Evolutionary conservation across 2,113 vertebrate genomes (phyloP), one percentile per base, ranked within the genome.

Genomic region (Aplodontia rufa): DNA sequence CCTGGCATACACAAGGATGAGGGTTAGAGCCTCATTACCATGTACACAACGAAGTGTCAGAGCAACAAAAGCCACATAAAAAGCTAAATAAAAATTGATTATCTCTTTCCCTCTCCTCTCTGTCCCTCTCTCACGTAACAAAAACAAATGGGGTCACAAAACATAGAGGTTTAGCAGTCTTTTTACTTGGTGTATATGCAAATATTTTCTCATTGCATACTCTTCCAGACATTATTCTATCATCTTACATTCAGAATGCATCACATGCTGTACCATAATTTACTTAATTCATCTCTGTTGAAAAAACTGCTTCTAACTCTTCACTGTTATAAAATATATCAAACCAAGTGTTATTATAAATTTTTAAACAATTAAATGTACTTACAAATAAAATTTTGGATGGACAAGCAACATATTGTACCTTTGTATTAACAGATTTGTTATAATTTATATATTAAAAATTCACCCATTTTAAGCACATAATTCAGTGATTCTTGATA

Each of bases 351-450:
- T 62, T 60, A 95, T 62, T 92, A 76, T 90, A 80, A n/a, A 80
- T 35, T 35, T 80, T 71, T 90, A 91, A 7, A 20, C 69, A 66
- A 80, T 68, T 11, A 89, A 92, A 47, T 60, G 0, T 37, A 53
- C 81, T 88, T 72, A 75, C 17, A 96, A 94, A 90, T 96, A 84
- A 84, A 81, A 76, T 22, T 58, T 24, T 90, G 22, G 17, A 2
- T 66, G 9, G 14, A 72, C 6, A 92, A 83, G 24, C 12, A 90
- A 74, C 66, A 42, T 14, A 37, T n/a, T 89, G 19, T 11, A 42
- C 5, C 87, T 55, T 32, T 74, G 58, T 82, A 60, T 53, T 92
- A 92, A 60, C 5, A 81, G 42, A 14, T 95, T 96, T 90, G 74
- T 60, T 85, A 76, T 45, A 84, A 72, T 60, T 90, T 68, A 85